These are phyloP conservation scores for Neoscelio sp. DNA, from an alignment of 2,888 invertebrate species.

Conservation along the genomic window DNA sequence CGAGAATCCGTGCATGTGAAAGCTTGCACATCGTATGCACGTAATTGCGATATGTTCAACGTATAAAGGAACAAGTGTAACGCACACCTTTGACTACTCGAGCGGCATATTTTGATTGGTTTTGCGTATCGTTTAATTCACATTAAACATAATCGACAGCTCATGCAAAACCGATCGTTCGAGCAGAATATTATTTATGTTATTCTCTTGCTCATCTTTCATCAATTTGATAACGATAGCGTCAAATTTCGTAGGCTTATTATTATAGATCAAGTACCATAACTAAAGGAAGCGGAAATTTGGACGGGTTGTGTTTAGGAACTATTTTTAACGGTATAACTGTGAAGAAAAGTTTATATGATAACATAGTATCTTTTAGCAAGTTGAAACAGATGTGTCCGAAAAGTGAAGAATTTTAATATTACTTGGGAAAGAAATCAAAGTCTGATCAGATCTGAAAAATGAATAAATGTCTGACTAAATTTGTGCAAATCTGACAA, in stretches of 20 bases:
- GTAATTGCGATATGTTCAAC: conserved; percentile 57
- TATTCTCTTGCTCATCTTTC: conserved; percentile 30
- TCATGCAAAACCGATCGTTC: conserved; percentile 59
- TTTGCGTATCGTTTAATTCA: conserved; percentile 62
- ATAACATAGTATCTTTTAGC: too few species aligned
- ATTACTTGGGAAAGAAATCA: too few species aligned
- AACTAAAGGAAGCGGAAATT: not conserved
- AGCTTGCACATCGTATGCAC: conserved; percentile 49
- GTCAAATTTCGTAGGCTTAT: conserved; percentile 6
- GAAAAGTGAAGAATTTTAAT: too few species aligned
- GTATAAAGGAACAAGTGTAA: conserved; percentile 67
- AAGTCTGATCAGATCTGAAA: too few species aligned
- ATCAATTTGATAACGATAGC: conserved; percentile 20
- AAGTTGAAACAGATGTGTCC: too few species aligned
- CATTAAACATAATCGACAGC: conserved; percentile 56
- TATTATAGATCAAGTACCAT: conserved; percentile 17
- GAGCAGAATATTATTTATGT: conserved; percentile 53
- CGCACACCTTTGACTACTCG: conserved; percentile 65
- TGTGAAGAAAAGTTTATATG: too few species aligned
- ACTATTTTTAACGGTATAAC: too few species aligned
- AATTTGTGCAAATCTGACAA: too few species aligned
- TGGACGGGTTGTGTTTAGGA: not conserved
- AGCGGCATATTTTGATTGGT: conserved; percentile 66
- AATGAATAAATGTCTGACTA: too few species aligned
- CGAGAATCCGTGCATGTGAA: conserved; percentile 58